Evolutionary conservation across 1,140 invertebrate genomes (phyloP).

Genomic region (Aradophagus sp.): DNA sequence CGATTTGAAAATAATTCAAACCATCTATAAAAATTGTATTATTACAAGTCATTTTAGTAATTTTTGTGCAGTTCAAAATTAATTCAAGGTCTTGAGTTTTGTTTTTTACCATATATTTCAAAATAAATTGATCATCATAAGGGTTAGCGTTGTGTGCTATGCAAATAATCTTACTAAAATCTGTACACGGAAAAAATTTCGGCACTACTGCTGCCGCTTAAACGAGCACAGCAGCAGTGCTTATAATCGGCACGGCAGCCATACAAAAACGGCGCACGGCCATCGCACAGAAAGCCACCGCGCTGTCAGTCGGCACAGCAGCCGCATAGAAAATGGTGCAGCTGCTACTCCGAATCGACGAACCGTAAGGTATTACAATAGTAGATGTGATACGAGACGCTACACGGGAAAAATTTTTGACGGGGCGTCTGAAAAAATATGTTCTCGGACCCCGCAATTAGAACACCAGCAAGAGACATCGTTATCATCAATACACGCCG

Average conservation of each 20-base stretch:
- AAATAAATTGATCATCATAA: conserved; percentile 57
- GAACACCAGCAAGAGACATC: conserved; percentile 1
- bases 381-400: not conserved
- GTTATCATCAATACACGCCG: conserved; percentile 2
- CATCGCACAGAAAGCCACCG: too few species aligned
- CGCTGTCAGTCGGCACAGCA: too few species aligned
- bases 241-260: too few species aligned
- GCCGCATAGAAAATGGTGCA: too few species aligned
- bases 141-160: conserved; percentile 55
- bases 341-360: too few species aligned
- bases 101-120: conserved; percentile 37
- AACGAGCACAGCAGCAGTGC: too few species aligned
- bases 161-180: conserved; percentile 1
- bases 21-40: too few species aligned
- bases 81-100: conserved; percentile 26
- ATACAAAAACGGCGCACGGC: too few species aligned
- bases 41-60: conserved; percentile 46
- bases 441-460: conserved; percentile 13
- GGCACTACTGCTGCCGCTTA: too few species aligned
- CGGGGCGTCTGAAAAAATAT: conserved; percentile 5
- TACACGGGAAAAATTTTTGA: conserved; percentile 10
- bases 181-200: too few species aligned
- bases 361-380: too few species aligned
- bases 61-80: conserved; percentile 43
- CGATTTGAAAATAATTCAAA: conserved; percentile 59